These are phyloP conservation scores for Halcyon chelicuti DNA, from an alignment of 2,797 vertebrate species.

Conservation along the genomic window DNA sequence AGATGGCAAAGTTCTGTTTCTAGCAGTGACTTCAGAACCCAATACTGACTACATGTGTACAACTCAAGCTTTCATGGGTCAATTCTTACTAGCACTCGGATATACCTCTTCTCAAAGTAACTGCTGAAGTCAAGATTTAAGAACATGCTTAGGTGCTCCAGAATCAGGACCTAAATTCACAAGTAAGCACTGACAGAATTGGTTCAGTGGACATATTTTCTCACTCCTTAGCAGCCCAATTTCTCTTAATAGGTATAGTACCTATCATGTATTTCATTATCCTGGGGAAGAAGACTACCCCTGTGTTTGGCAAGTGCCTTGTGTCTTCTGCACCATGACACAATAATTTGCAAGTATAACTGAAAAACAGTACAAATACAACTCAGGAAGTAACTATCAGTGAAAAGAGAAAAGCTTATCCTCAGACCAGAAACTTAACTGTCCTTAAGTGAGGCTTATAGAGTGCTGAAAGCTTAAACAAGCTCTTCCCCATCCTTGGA, in stretches of 20 bases:
- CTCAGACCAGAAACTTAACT: background rate
- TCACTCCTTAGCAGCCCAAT: background rate
- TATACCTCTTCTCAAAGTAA: background rate
- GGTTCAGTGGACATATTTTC: background rate
- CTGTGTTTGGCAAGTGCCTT: background rate
- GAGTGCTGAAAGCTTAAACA: background rate
- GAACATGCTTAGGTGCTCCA: background rate
- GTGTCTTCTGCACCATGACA: background rate
- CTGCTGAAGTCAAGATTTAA: background rate
- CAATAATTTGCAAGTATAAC: background rate
- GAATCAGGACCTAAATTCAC: background rate
- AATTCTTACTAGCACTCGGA: background rate
- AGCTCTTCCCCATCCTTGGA: background rate
- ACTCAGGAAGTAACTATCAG: background rate
- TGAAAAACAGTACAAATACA: background rate
- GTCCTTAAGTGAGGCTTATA: background rate
- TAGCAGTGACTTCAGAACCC: background rate
- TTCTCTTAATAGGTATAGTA: background rate
- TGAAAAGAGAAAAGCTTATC: conserved; percentile 30
- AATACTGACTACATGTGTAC: background rate
- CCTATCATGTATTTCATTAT: background rate
- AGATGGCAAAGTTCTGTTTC: background rate
- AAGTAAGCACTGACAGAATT: background rate
- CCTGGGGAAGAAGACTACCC: background rate
- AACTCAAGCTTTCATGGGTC: background rate